Conservation (phyloP, 1,140 invertebrate genomes). For the Tetragnatha versicolor region DNA sequence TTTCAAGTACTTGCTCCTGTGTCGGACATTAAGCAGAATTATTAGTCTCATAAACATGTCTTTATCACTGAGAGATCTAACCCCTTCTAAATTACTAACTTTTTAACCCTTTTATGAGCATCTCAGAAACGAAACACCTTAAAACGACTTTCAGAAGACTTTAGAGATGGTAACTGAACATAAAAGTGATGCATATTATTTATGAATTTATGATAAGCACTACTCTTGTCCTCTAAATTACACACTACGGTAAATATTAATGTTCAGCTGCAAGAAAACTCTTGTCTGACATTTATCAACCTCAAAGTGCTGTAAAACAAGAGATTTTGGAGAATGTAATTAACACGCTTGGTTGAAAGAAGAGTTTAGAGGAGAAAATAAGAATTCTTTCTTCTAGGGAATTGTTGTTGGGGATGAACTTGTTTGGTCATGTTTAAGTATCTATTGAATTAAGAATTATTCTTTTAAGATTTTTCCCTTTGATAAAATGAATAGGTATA, state of each 20-base stretch:
- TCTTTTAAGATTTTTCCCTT: too few species aligned
- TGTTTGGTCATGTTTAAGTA: too few species aligned
- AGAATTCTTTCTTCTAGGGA: not conserved
- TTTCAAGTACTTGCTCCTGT: not conserved
- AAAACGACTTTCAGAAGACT: conserved; percentile 9
- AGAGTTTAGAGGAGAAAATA: not conserved
- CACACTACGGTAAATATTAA: conserved; percentile 22
- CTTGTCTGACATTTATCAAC: conserved; percentile 11
- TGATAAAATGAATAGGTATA: too few species aligned
- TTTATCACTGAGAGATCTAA: conserved; percentile 38
- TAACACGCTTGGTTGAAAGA: not conserved
- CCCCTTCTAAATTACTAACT: conserved; percentile 21
- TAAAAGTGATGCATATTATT: conserved; percentile 38
- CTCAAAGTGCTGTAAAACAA: conserved; percentile 19
- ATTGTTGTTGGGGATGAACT: too few species aligned
- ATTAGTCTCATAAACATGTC: conserved; percentile 25
- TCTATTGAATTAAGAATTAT: too few species aligned
- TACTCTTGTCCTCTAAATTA: conserved; percentile 10
- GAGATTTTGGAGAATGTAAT: conserved; percentile 14
- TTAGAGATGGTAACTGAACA: conserved; percentile 9
- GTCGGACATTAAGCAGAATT: conserved; percentile 30
- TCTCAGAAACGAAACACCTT: not conserved
- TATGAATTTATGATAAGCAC: conserved; percentile 26
- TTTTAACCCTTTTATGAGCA: conserved; percentile 26
- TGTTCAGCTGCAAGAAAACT: conserved; percentile 21